Evolutionary conservation across 2,113 vertebrate genomes (phyloP).

Genomic region (Engystomops pustulosus): DNA sequence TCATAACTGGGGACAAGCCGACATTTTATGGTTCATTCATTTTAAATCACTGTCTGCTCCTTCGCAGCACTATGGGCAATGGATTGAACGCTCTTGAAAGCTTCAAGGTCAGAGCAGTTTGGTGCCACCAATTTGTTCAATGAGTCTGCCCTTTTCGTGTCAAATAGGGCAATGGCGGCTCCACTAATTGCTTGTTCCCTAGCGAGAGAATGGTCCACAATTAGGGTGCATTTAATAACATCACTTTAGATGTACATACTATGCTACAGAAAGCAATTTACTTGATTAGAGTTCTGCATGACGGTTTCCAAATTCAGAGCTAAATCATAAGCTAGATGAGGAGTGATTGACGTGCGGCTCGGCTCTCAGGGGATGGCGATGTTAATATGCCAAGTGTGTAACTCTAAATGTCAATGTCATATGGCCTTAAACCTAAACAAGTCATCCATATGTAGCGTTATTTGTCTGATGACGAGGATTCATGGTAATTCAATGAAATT

Average conservation of each 20-base stretch:
- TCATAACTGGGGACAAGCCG: slow-evolving; percentile 10
- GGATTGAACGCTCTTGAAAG: slow-evolving; percentile 2
- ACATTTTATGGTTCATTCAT: slow-evolving; percentile 47
- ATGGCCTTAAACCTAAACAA: slow-evolving; percentile 28
- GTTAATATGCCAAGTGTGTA: slow-evolving; percentile 30
- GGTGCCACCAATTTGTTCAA: slow-evolving; percentile 56
- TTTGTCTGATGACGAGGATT: neutral
- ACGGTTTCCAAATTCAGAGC: slow-evolving; percentile 19
- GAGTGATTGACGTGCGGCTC: neutral
- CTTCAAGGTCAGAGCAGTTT: slow-evolving; percentile 50
- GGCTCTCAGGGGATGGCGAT: slow-evolving; percentile 2
- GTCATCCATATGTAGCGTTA: neutral
- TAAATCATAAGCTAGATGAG: slow-evolving; percentile 21
- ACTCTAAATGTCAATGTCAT: slow-evolving; percentile 22
- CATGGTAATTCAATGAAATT: neutral
- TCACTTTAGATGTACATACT: slow-evolving; percentile 36
- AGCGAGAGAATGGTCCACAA: slow-evolving; percentile 36
- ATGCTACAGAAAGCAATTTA: slow-evolving; percentile 21
- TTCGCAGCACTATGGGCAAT: neutral
- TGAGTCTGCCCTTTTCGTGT: slow-evolving; percentile 2
- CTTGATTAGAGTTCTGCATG: slow-evolving; percentile 53
- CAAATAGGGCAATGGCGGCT: slow-evolving; percentile 35
- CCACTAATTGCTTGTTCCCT: slow-evolving; percentile 48
- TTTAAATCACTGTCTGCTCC: slow-evolving; percentile 38
- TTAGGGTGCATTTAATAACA: slow-evolving; percentile 43